Evolutionary conservation across 2,797 vertebrate genomes (phyloP).

Genomic region (Epinephelus malabaricus): DNA sequence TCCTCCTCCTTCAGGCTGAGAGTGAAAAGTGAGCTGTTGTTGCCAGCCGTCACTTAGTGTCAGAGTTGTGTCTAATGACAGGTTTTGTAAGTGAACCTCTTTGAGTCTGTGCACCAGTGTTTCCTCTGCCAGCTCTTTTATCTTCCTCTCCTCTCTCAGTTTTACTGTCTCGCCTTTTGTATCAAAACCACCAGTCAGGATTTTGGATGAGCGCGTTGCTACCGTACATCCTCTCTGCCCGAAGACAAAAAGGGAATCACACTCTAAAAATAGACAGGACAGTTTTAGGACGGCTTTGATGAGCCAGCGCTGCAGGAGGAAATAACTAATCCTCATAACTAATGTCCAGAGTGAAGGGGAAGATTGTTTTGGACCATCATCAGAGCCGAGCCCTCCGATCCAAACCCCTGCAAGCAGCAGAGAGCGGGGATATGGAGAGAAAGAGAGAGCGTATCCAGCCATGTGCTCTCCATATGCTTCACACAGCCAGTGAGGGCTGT

Average conservation of each 20-base stretch:
- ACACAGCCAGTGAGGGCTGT: slow-evolving; percentile 56
- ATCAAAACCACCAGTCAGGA: slow-evolving; percentile 48
- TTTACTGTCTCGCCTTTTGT: not conserved
- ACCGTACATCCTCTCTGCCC: slow-evolving; percentile 46
- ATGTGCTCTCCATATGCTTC: slow-evolving; percentile 82
- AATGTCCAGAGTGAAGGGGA: slow-evolving; percentile 74
- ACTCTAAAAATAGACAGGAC: slow-evolving; percentile 73
- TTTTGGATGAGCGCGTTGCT: slow-evolving; percentile 33
- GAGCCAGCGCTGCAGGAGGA: slow-evolving; percentile 69
- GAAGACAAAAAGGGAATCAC: slow-evolving; percentile 52
- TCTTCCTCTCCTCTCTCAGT: slow-evolving; percentile 1
- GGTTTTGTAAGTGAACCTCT: slow-evolving; percentile 3
- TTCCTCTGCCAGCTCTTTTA: slow-evolving; percentile 29
- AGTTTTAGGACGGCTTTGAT: slow-evolving; percentile 66
- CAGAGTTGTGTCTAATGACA: not conserved
- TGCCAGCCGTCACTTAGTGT: slow-evolving; percentile 11
- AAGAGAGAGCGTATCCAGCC: slow-evolving; percentile 41
- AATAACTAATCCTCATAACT: slow-evolving; percentile 78
- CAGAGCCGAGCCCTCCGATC: slow-evolving; percentile 65
- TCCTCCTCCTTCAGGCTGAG: not conserved
- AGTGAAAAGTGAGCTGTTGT: not conserved
- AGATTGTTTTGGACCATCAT: slow-evolving; percentile 81
- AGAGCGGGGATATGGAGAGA: slow-evolving; percentile 10
- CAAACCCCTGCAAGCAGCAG: slow-evolving; percentile 31
- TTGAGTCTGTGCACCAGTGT: not conserved